Conservation (phyloP, 2,888 invertebrate genomes). For the Agrilus cyanescens region DNA sequence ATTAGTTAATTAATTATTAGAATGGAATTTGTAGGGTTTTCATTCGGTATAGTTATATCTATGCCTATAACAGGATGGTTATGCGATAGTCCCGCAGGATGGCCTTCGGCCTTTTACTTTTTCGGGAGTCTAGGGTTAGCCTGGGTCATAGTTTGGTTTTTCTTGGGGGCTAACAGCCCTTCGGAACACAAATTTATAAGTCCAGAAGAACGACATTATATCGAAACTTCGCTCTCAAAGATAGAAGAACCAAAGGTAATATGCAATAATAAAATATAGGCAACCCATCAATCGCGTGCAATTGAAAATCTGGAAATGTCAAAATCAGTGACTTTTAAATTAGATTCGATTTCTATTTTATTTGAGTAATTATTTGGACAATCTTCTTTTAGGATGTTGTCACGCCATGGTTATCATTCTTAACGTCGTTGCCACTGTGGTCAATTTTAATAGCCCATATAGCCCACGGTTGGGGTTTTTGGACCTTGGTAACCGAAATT, state of each 20-base stretch:
- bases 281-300: too few species aligned
- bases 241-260: slow-evolving; percentile 33
- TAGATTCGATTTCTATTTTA: too few species aligned
- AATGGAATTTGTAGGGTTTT: slow-evolving; percentile 43
- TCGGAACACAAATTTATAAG: slow-evolving; percentile 44
- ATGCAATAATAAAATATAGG: too few species aligned
- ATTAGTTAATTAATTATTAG: too few species aligned
- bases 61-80: slow-evolving; percentile 56
- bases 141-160: slow-evolving; percentile 45
- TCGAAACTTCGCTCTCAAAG: slow-evolving; percentile 49
- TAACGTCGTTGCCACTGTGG: slow-evolving; percentile 66
- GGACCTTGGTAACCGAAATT: slow-evolving; percentile 71
- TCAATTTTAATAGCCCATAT: slow-evolving; percentile 60
- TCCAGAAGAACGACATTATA: slow-evolving; percentile 47
- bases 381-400: too few species aligned
- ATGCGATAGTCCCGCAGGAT: slow-evolving; percentile 51
- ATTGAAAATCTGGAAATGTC: too few species aligned
- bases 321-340: too few species aligned
- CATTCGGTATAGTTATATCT: slow-evolving; percentile 65
- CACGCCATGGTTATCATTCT: slow-evolving; percentile 65
- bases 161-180: slow-evolving; percentile 52
- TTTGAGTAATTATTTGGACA: too few species aligned
- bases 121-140: slow-evolving; percentile 47
- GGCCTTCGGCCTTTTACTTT: slow-evolving; percentile 65
- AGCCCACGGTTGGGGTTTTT: slow-evolving; percentile 71